Conservation (phyloP, 2,113 vertebrate species). For the Scatophagus argus region DNA sequence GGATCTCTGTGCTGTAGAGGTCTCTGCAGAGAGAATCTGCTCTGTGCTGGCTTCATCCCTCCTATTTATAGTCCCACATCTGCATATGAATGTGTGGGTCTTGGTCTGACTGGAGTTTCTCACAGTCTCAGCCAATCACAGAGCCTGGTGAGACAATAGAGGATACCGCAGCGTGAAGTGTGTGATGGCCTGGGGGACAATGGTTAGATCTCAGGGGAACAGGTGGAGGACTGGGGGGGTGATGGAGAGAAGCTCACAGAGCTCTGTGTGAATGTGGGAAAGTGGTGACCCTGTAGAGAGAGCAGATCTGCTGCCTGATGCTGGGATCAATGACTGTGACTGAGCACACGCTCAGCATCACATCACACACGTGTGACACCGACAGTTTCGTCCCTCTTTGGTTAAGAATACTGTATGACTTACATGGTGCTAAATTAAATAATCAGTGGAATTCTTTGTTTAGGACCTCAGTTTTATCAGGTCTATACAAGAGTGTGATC, state of each 20-base stretch:
- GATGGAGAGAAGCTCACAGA: background rate
- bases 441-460: too few species aligned
- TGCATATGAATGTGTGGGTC: constrained; percentile 79
- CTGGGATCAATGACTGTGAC: background rate
- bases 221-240: constrained; percentile 1
- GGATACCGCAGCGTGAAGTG: background rate
- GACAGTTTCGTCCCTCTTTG: too few species aligned
- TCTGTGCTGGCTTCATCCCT: constrained; percentile 59
- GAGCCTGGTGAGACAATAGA: constrained; percentile 23
- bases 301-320: background rate
- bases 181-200: background rate
- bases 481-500: too few species aligned
- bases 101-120: constrained; percentile 67
- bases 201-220: constrained; percentile 7
- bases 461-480: too few species aligned
- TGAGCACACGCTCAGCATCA: background rate
- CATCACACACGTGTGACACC: background rate
- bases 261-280: constrained; percentile 4
- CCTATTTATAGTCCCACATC: constrained; percentile 76
- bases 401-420: too few species aligned
- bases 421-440: too few species aligned
- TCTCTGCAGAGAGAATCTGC: constrained; percentile 65
- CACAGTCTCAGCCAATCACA: constrained; percentile 76
- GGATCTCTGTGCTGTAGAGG: constrained; percentile 57
- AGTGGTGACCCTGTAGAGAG: constrained; percentile 7